Conservation (phyloP, 2,888 invertebrate genomes). For the Oscheius sp. region DNA sequence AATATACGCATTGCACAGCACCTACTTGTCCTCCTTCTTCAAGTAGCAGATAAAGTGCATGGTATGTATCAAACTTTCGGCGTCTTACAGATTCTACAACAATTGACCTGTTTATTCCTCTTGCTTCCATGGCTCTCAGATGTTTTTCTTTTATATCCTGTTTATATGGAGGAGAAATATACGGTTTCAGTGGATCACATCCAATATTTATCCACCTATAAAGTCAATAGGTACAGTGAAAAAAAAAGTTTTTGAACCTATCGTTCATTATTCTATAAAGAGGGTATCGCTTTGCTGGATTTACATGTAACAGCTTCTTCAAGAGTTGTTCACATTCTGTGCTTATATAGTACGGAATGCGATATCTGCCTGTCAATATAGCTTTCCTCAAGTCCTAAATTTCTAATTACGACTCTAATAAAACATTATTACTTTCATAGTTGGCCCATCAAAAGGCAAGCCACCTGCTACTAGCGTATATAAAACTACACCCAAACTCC, state of each 20-base stretch:
- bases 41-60: conserved; percentile 95
- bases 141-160: not conserved
- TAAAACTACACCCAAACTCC: conserved; percentile 94
- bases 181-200: not conserved
- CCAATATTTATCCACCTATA: conserved; percentile 17
- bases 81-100: conserved; percentile 95
- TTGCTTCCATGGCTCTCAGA: not conserved
- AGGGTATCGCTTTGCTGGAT: conserved; percentile 94
- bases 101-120: conserved; percentile 94
- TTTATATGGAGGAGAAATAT: not conserved
- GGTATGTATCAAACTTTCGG: conserved; percentile 98
- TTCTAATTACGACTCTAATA: not conserved
- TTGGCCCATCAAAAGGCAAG: conserved; percentile 98
- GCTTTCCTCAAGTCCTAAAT: conserved; percentile 88
- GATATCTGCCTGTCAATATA: conserved; percentile 97
- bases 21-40: conserved; percentile 47
- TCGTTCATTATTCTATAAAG: conserved; percentile 91
- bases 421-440: conserved; percentile 78
- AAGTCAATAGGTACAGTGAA: not conserved
- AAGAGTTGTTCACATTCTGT: conserved; percentile 99
- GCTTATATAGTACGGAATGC: conserved; percentile 99
- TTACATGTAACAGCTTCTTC: conserved; percentile 98
- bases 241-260: conserved; percentile 78
- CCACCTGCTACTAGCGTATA: conserved; percentile 99
- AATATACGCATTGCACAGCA: not conserved